phyloP scores from a whole-genome alignment of 2,888 invertebrate species.

The Glomeris marginata region DNA sequence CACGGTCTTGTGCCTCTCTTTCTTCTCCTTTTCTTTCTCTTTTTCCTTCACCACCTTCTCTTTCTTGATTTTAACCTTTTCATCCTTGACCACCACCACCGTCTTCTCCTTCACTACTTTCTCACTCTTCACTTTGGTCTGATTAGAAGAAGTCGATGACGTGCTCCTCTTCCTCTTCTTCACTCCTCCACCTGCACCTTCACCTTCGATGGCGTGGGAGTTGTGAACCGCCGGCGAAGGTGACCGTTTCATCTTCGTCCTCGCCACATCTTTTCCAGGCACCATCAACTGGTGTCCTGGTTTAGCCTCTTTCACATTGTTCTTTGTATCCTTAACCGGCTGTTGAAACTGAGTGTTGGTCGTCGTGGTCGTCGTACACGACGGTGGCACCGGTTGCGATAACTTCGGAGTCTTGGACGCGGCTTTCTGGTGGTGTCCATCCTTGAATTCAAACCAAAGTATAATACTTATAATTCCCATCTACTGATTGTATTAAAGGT shows the following conservation, averaged over 20 bases:
- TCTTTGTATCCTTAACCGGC: neutral
- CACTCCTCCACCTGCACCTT: neutral
- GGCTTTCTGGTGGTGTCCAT: no score
- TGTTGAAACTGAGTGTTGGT: conserved; percentile 9
- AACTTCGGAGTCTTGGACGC: no score
- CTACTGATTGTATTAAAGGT: no score
- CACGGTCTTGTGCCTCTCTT: conserved; percentile 18
- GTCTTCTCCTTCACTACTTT: conserved; percentile 2
- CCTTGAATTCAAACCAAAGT: no score
- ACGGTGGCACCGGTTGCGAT: no score
- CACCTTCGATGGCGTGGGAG: neutral
- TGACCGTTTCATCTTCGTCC: neutral
- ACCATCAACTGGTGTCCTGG: neutral
- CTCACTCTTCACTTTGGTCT: neutral
- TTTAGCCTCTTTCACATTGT: neutral
- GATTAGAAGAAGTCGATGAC: neutral
- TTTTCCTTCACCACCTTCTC: conserved; percentile 32
- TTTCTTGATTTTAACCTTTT: conserved; percentile 1
- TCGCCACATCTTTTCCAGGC: no score
- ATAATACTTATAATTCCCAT: no score
- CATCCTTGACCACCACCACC: conserved; percentile 2
- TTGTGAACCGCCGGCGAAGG: neutral
- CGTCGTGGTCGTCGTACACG: neutral
- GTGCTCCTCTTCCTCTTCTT: conserved; percentile 14
- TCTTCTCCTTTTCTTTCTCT: conserved; percentile 35